Evolutionary conservation across 2,888 invertebrate genomes (phyloP).

Genomic region (Luperina testacea): DNA sequence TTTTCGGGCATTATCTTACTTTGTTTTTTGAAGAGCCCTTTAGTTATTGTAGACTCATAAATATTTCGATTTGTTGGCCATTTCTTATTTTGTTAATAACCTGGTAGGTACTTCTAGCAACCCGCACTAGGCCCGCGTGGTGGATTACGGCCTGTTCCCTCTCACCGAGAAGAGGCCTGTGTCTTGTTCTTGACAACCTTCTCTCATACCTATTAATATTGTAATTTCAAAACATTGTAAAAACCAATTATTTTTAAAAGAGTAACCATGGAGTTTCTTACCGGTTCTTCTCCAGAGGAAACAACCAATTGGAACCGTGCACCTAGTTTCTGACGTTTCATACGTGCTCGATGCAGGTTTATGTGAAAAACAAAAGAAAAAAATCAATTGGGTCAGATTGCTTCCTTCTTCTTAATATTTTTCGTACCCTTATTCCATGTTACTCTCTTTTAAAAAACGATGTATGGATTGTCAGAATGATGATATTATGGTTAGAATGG

Average conservation of each 20-base stretch:
- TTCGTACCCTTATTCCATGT: background rate
- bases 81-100: background rate
- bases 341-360: background rate
- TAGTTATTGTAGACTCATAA: background rate
- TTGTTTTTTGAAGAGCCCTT: background rate
- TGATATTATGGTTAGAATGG: background rate
- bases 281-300: background rate
- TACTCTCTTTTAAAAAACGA: background rate
- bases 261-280: background rate
- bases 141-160: too few relatives aligned
- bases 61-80: background rate
- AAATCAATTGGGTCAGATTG: background rate
- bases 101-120: background rate
- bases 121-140: too few relatives aligned
- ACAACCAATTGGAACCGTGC: background rate
- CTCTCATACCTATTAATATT: background rate
- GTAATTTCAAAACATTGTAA: background rate
- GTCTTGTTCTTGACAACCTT: background rate
- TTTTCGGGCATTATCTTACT: background rate
- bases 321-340: background rate
- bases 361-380: background rate
- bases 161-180: too few relatives aligned
- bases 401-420: too few relatives aligned
- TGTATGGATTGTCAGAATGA: background rate
- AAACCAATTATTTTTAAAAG: too few relatives aligned